These are phyloP conservation scores for Myanophis thanlyinensis DNA, from an alignment of 2,113 vertebrate species.

Conservation along the genomic window DNA sequence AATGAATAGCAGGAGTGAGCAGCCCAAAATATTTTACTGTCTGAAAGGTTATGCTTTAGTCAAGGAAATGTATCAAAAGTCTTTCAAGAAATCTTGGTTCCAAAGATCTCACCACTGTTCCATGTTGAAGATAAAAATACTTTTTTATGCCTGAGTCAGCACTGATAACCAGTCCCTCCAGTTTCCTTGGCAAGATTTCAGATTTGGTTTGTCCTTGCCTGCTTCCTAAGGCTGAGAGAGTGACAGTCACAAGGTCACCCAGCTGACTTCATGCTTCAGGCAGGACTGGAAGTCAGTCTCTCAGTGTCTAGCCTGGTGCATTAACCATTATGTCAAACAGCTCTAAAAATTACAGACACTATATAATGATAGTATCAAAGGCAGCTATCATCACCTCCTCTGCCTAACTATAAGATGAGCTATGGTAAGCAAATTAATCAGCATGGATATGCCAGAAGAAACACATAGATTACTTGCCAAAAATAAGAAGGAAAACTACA, in stretches of 20 bases:
- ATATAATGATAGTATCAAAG: background rate
- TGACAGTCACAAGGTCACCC: background rate
- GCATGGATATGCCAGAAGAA: conserved; percentile 4
- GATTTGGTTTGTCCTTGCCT: background rate
- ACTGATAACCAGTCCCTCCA: background rate
- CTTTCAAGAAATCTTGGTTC: background rate
- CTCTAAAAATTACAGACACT: background rate
- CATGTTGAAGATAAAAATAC: background rate
- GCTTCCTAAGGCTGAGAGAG: background rate
- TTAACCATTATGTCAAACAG: background rate
- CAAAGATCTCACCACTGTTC: background rate
- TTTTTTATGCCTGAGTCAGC: background rate
- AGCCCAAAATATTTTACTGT: background rate
- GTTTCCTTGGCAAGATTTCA: background rate
- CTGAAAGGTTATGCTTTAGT: background rate
- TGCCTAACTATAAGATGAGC: background rate
- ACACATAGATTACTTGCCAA: conserved; percentile 14
- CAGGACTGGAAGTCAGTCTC: background rate
- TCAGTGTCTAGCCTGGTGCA: background rate
- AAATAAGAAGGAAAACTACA: background rate
- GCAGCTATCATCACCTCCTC: background rate
- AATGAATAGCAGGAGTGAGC: conserved; percentile 29
- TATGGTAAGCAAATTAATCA: background rate
- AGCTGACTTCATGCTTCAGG: background rate
- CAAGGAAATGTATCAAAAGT: background rate